phyloP scores from a whole-genome alignment of 2,113 vertebrate genomes.

The Crypturellus undulatus region DNA sequence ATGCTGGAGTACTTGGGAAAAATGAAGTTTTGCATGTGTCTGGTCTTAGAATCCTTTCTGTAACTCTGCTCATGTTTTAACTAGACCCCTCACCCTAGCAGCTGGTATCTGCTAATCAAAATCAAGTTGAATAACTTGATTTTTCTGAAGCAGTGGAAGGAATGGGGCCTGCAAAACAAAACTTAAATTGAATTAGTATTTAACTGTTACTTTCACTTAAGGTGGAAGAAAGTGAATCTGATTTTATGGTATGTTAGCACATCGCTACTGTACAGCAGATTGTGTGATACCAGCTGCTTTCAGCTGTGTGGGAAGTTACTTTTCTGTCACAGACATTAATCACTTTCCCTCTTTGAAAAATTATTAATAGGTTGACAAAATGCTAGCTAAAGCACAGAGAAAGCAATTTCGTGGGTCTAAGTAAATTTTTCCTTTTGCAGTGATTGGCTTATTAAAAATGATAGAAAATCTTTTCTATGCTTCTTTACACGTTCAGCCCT shows the following conservation, averaged over 20 bases:
- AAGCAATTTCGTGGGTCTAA: background rate
- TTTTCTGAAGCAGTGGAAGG: background rate
- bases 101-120: background rate
- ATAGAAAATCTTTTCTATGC: fast-evolving
- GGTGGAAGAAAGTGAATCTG: background rate
- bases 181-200: background rate
- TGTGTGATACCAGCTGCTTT: background rate
- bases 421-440: background rate
- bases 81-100: background rate
- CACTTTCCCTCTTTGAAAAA: background rate
- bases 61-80: background rate
- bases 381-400: background rate
- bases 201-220: background rate
- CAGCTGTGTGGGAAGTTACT: background rate
- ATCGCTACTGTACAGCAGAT: background rate
- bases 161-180: background rate
- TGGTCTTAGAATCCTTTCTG: background rate
- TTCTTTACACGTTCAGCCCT: background rate
- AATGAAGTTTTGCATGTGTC: background rate
- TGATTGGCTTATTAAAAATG: background rate
- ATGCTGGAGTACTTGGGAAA: fast-evolving
- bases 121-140: background rate
- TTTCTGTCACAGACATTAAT: background rate
- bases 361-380: background rate
- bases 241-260: fast-evolving